Evolutionary conservation across 23 tunicate genomes (phyloP).

Genomic region (Styela clava): DNA sequence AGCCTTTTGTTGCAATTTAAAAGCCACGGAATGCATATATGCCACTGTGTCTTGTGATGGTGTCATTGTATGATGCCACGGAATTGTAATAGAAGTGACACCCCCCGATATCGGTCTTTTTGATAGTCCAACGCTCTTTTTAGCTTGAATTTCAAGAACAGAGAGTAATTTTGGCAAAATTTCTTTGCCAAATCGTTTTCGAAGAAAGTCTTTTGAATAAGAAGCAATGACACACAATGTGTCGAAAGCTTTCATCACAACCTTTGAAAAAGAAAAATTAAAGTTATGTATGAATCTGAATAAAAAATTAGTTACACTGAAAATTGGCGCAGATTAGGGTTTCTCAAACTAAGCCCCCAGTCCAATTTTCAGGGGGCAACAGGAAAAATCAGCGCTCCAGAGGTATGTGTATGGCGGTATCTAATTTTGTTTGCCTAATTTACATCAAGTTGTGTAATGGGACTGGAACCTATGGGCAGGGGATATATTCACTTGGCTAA

Average conservation of each 20-base stretch:
- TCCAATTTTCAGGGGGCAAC: too few relatives aligned
- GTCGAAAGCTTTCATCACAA: constrained; percentile 68
- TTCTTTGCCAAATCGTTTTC: constrained; percentile 56
- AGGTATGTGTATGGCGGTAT: too few relatives aligned
- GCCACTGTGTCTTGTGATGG: constrained; percentile 4
- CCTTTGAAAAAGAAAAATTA: constrained; percentile 15
- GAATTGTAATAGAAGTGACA: not conserved
- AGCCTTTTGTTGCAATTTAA: constrained; percentile 13
- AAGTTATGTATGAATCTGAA: too few relatives aligned
- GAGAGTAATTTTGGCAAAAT: constrained; percentile 50
- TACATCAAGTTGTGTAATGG: too few relatives aligned
- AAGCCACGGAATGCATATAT: constrained; percentile 12
- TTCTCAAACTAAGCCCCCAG: too few relatives aligned
- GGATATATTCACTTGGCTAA: too few relatives aligned
- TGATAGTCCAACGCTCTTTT: not conserved
- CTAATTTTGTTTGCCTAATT: too few relatives aligned
- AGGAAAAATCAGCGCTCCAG: too few relatives aligned
- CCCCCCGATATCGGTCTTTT: not conserved
- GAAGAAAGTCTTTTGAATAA: constrained; percentile 53
- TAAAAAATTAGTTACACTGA: too few relatives aligned
- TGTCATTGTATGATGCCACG: not conserved
- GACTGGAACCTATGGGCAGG: too few relatives aligned
- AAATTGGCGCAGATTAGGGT: too few relatives aligned
- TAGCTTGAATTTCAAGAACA: constrained; percentile 28
- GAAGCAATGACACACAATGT: constrained; percentile 45